A percentile compares a stretch with the other conserved stretches of the same genome.
Evolutionary conservation across 2,797 vertebrate species (phyloP).

Genomic region (Muraenolepis orangiensis): DNA sequence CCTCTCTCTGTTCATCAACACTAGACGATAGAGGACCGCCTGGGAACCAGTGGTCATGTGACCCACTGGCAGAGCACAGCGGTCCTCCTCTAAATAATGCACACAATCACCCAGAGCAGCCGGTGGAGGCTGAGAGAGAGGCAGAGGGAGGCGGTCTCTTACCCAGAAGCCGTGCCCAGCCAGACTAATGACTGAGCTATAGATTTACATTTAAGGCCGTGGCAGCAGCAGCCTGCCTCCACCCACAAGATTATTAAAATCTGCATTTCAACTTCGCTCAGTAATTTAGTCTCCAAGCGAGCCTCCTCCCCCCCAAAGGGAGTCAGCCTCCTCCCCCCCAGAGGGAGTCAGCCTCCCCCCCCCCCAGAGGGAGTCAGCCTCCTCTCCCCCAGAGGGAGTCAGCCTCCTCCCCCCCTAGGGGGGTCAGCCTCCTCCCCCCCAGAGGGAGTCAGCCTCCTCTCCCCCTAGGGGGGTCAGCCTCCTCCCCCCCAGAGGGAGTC

Average conservation of each 20-base stretch:
- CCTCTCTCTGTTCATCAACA: neutral
- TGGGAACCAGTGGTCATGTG: neutral
- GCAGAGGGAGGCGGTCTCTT: neutral
- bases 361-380: too few relatives aligned
- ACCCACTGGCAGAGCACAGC: neutral
- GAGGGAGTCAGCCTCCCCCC: too few relatives aligned
- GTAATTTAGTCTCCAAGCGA: neutral
- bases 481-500: too few relatives aligned
- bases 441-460: too few relatives aligned
- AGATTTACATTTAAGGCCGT: neutral
- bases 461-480: too few relatives aligned
- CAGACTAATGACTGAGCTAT: neutral
- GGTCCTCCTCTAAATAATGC: neutral
- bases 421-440: too few relatives aligned
- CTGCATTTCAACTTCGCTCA: neutral
- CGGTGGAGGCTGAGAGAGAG: neutral
- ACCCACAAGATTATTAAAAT: neutral
- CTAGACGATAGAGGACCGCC: neutral
- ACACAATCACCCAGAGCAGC: neutral
- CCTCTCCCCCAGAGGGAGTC: too few relatives aligned
- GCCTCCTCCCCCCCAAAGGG: too few relatives aligned
- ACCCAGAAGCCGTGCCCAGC: neutral
- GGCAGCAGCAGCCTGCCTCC: neutral
- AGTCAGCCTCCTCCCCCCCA: too few relatives aligned
- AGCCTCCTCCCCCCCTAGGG: too few relatives aligned